Conservation (phyloP, 23 tunicate genomes). For the Ascidia mentula region DNA sequence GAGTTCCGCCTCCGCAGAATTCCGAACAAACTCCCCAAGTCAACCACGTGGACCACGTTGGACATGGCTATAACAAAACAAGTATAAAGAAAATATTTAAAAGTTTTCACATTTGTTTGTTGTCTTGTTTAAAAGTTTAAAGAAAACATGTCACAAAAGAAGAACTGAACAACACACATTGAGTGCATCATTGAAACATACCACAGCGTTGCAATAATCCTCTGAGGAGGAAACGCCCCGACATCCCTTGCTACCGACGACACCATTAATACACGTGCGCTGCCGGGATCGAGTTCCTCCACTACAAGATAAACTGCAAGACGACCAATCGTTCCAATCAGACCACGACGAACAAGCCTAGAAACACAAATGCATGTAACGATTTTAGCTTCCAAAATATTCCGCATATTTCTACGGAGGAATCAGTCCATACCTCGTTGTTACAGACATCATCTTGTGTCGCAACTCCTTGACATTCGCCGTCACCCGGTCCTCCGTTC, state of each 20-base stretch:
- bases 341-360: constrained; percentile 54
- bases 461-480: constrained; percentile 44
- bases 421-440: constrained; percentile 31
- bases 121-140: neutral
- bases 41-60: constrained; percentile 52
- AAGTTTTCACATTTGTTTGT: too few relatives aligned
- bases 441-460: constrained; percentile 48
- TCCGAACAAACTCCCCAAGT: constrained; percentile 39
- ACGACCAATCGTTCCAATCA: constrained; percentile 49
- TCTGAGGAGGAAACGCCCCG: constrained; percentile 24
- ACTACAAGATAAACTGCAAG: constrained; percentile 47
- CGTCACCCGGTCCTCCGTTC: constrained; percentile 68
- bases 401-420: neutral
- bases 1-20: constrained; percentile 42
- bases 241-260: constrained; percentile 42
- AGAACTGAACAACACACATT: too few relatives aligned
- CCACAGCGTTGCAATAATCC: constrained; percentile 13
- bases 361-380: neutral
- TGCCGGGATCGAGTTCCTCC: constrained; percentile 36
- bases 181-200: too few relatives aligned
- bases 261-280: constrained; percentile 43
- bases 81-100: too few relatives aligned
- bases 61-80: constrained; percentile 27
- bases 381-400: neutral
- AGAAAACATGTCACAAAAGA: neutral